These are phyloP conservation scores for Drosophila aldrichi DNA, from an alignment of 2,888 invertebrate genomes.

Conservation along the genomic window DNA sequence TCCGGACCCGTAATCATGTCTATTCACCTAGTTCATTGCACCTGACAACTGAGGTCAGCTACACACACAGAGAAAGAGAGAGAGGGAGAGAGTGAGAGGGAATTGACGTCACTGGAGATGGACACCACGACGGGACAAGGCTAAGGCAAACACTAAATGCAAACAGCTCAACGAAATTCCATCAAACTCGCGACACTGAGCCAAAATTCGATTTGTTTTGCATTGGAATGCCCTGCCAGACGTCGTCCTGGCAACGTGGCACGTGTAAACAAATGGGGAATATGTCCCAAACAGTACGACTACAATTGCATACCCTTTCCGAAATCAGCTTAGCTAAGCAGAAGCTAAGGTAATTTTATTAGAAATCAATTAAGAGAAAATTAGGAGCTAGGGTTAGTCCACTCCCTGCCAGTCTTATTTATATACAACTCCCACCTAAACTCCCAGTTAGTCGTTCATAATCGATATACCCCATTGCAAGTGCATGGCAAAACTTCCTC, in stretches of 20 bases:
- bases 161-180: conserved; percentile 59
- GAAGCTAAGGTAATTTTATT: neutral
- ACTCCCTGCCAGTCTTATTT: neutral
- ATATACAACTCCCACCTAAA: too few relatives aligned
- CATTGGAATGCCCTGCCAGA: conserved; percentile 70
- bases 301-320: neutral
- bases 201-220: conserved; percentile 67
- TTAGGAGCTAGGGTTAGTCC: too few relatives aligned
- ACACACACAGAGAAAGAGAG: conserved; percentile 3
- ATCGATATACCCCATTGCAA: neutral
- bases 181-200: conserved; percentile 49
- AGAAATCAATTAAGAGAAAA: neutral
- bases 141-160: conserved; percentile 58
- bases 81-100: neutral
- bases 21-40: conserved; percentile 66
- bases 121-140: conserved; percentile 61
- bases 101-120: conserved; percentile 16
- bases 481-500: conserved; percentile 26
- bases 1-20: conserved; percentile 83
- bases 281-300: too few relatives aligned
- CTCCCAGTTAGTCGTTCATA: too few relatives aligned
- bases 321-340: too few relatives aligned
- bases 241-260: conserved; percentile 66
- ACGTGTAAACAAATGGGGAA: conserved; percentile 47
- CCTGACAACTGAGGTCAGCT: conserved; percentile 38